phyloP scores from a whole-genome alignment of 2,888 invertebrate genomes.

The Cheilosia vulpina region DNA sequence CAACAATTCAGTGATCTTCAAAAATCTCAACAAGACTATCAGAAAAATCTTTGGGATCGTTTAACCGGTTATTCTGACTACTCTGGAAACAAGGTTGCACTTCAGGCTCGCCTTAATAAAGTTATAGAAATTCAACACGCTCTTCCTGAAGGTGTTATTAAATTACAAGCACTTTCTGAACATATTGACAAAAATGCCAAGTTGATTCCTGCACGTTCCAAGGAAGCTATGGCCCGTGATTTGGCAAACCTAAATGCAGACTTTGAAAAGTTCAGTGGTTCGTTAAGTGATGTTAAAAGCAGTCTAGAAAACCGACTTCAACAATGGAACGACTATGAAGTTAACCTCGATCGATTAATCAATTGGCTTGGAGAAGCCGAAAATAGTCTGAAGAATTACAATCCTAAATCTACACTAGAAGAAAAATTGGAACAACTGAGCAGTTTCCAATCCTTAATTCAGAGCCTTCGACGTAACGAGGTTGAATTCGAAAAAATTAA shows the following conservation, averaged over 20 bases:
- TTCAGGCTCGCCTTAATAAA: slow-evolving; percentile 92
- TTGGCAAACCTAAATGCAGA: slow-evolving; percentile 91
- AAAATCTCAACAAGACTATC: slow-evolving; percentile 94
- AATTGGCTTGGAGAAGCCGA: slow-evolving; percentile 95
- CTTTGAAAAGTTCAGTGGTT: slow-evolving; percentile 91
- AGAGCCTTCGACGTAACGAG: slow-evolving; percentile 92
- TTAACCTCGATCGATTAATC: slow-evolving; percentile 91
- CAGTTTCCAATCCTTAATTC: slow-evolving; percentile 93
- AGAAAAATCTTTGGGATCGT: slow-evolving; percentile 95
- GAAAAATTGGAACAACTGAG: slow-evolving; percentile 95
- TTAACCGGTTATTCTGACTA: slow-evolving; percentile 92
- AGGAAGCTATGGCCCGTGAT: slow-evolving; percentile 93
- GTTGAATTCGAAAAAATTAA: slow-evolving; percentile 93
- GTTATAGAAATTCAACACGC: slow-evolving; percentile 92
- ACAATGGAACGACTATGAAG: slow-evolving; percentile 96
- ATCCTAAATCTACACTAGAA: slow-evolving; percentile 91
- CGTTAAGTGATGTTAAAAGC: slow-evolving; percentile 90
- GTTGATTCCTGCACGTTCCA: slow-evolving; percentile 91
- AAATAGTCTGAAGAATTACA: slow-evolving; percentile 92
- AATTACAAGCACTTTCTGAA: slow-evolving; percentile 89
- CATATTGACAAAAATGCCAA: slow-evolving; percentile 89
- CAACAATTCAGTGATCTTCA: slow-evolving; percentile 94
- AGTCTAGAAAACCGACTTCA: slow-evolving; percentile 92
- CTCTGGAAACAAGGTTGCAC: slow-evolving; percentile 92
- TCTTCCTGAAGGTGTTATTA: slow-evolving; percentile 90